phyloP scores from a whole-genome alignment of 2,113 vertebrate species.

The Delphinapterus leucas region DNA sequence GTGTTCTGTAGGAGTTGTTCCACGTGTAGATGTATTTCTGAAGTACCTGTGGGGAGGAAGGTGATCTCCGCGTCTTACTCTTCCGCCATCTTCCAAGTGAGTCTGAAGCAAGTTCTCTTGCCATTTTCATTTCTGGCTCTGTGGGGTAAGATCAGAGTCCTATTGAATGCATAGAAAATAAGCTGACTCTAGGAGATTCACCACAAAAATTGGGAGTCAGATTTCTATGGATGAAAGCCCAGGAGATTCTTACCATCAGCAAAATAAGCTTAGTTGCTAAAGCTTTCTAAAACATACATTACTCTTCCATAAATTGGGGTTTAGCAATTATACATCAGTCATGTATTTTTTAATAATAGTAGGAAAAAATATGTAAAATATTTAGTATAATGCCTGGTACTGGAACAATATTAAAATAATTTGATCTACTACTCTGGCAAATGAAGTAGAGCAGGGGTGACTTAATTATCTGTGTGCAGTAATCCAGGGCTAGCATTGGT shows the following conservation, averaged over 20 bases:
- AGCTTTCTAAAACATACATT: not conserved
- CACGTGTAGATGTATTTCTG: too few relatives aligned
- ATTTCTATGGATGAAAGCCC: not conserved
- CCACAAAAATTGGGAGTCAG: not conserved
- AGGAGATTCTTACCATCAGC: not conserved
- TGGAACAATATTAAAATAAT: not conserved
- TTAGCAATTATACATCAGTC: not conserved
- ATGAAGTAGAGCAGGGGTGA: rapidly evolving
- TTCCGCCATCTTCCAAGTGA: too few relatives aligned
- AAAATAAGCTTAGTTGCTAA: not conserved
- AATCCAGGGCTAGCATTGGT: not conserved
- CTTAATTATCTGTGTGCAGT: not conserved
- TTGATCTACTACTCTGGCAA: not conserved
- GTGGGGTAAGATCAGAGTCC: not conserved
- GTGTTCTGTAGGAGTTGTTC: too few relatives aligned
- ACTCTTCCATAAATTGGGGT: not conserved
- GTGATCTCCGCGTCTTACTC: too few relatives aligned
- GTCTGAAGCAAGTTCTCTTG: not conserved
- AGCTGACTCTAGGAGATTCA: not conserved
- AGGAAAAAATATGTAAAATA: not conserved
- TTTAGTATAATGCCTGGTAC: not conserved
- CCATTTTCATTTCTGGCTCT: not conserved
- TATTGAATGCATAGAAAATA: not conserved
- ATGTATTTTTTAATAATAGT: not conserved
- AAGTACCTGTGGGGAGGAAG: too few relatives aligned